Percentiles rank a stretch among this genome's conserved stretches.
phyloP scores from a whole-genome alignment of 2,888 invertebrate species.

The Arge pagana region DNA sequence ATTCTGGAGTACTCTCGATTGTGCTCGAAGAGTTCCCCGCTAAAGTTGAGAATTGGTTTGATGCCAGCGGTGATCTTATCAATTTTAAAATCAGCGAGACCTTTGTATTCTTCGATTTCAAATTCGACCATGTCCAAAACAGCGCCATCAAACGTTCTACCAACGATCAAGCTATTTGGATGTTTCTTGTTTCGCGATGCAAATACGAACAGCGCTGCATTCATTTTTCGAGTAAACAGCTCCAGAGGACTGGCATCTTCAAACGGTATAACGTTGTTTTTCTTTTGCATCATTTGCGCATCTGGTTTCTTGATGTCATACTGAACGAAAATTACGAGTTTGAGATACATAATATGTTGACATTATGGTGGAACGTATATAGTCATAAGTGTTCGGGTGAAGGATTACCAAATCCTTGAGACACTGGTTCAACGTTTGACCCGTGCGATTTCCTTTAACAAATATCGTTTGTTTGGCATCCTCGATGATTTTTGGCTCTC shows the following conservation, averaged over 20 bases:
- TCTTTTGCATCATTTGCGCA: slow-evolving; percentile 73
- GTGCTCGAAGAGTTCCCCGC: slow-evolving; percentile 89
- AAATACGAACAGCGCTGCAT: slow-evolving; percentile 88
- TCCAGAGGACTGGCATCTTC: slow-evolving; percentile 85
- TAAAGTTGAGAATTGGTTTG: slow-evolving; percentile 91
- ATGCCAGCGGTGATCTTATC: slow-evolving; percentile 79
- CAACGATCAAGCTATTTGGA: slow-evolving; percentile 88
- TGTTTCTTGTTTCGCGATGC: slow-evolving; percentile 94
- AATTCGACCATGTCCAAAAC: slow-evolving; percentile 96
- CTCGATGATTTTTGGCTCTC: slow-evolving; percentile 88
- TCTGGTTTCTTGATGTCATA: slow-evolving; percentile 86
- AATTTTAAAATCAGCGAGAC: slow-evolving; percentile 78
- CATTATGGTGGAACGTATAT: too few species aligned
- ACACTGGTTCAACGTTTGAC: slow-evolving; percentile 70
- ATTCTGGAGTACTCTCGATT: slow-evolving; percentile 79
- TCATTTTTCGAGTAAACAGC: slow-evolving; percentile 77
- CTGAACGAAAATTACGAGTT: slow-evolving; percentile 49
- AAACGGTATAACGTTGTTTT: slow-evolving; percentile 91
- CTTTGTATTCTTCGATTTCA: slow-evolving; percentile 81
- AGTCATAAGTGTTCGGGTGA: too few species aligned
- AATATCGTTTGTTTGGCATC: slow-evolving; percentile 83
- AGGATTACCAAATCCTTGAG: slow-evolving; percentile 84
- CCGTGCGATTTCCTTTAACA: slow-evolving; percentile 81
- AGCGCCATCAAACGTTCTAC: slow-evolving; percentile 86
- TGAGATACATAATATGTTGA: slow-evolving; percentile 7